Evolutionary conservation across 2,113 vertebrate species (phyloP).

Genomic region (Chascanopsetta lugubris): DNA sequence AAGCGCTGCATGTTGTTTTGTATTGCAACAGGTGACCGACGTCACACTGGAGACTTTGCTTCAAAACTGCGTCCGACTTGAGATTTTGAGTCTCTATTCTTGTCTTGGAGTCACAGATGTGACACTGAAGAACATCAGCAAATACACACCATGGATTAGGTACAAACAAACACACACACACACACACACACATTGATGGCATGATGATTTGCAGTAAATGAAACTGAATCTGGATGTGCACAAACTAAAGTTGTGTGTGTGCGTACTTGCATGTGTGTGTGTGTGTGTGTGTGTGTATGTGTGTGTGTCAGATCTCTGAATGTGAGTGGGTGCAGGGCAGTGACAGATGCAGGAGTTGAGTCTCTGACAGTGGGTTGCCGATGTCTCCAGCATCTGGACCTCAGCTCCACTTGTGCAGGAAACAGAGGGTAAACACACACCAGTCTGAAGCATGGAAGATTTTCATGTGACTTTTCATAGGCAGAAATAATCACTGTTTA

Average conservation of each 20-base stretch:
- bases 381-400: constrained; percentile 68
- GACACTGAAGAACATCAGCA: constrained; percentile 71
- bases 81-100: constrained; percentile 67
- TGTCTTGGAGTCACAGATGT: constrained; percentile 70
- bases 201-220: too few species aligned
- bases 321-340: constrained; percentile 70
- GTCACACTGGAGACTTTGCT: constrained; percentile 57
- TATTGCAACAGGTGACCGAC: constrained; percentile 54
- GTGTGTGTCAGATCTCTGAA: constrained; percentile 57
- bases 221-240: neutral
- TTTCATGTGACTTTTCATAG: neutral
- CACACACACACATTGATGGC: constrained; percentile 4
- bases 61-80: constrained; percentile 57
- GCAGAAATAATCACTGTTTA: neutral
- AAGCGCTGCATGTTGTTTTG: neutral
- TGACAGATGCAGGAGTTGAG: constrained; percentile 73
- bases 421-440: constrained; percentile 61
- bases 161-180: constrained; percentile 25
- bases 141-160: constrained; percentile 51
- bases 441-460: neutral
- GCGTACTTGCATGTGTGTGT: too few species aligned
- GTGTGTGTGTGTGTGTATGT: neutral
- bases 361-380: constrained; percentile 67
- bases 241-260: neutral
- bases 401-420: constrained; percentile 70